Evolutionary conservation across 2,888 invertebrate species (phyloP).

Genomic region (Calameuta filiformis): DNA sequence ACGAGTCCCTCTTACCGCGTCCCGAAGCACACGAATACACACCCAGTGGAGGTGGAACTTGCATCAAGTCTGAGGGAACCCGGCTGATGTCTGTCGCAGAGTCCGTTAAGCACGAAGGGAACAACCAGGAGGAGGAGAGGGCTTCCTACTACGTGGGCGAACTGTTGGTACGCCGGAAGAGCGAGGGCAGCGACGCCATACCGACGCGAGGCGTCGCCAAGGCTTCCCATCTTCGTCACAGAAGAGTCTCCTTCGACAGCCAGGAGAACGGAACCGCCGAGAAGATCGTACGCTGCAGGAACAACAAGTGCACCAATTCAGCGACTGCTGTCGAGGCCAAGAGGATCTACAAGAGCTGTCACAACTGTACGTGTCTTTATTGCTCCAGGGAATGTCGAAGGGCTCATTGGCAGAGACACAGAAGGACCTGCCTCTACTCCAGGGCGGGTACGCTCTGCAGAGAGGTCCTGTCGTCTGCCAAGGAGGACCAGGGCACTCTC

Average conservation of each 20-base stretch:
- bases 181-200: constrained; percentile 73
- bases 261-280: constrained; percentile 67
- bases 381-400: constrained; percentile 92
- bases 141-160: constrained; percentile 48
- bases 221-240: constrained; percentile 65
- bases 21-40: no score
- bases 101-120: constrained; percentile 56
- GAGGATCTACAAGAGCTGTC: constrained; percentile 88
- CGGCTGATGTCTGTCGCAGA: constrained; percentile 35
- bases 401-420: constrained; percentile 93
- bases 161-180: constrained; percentile 69
- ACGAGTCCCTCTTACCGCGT: no score
- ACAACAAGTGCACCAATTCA: constrained; percentile 82
- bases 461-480: constrained; percentile 83
- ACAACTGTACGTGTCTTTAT: constrained; percentile 95
- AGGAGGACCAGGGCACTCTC: constrained; percentile 80
- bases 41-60: no score
- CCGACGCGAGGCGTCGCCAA: constrained; percentile 41
- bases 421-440: constrained; percentile 90
- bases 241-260: constrained; percentile 72
- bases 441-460: constrained; percentile 91
- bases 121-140: constrained; percentile 41
- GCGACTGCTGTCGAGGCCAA: constrained; percentile 82
- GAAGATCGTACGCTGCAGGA: constrained; percentile 78
- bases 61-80: no score